phyloP scores from a whole-genome alignment of 2,113 vertebrate genomes.

The Brachypteracias leptosomus region DNA sequence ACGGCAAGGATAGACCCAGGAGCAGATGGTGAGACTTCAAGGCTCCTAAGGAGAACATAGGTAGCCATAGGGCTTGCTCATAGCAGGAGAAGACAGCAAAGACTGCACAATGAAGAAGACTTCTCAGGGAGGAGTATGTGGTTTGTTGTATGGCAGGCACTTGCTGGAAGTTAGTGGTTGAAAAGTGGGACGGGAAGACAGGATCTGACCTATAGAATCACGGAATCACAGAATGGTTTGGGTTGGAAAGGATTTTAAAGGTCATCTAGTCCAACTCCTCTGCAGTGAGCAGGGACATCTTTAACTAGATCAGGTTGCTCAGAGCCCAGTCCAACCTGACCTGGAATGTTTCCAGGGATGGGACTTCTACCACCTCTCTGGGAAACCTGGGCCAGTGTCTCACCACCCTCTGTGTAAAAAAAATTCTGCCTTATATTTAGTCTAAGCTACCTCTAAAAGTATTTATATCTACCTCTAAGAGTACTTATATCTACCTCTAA shows the following conservation, averaged over 20 bases:
- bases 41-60: not conserved
- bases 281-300: no score
- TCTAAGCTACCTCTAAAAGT: no score
- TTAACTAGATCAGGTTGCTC: no score
- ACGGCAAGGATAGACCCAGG: not conserved
- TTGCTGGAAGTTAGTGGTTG: not conserved
- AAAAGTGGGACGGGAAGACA: not conserved
- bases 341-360: no score
- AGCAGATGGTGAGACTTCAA: not conserved
- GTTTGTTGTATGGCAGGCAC: not conserved
- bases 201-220: not conserved
- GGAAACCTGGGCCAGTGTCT: no score
- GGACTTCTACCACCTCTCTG: no score
- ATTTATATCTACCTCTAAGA: no score
- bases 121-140: not conserved
- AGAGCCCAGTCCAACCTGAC: no score
- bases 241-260: not conserved
- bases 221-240: not conserved
- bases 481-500: not conserved
- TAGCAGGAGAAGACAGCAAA: not conserved
- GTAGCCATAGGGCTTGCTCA: not conserved
- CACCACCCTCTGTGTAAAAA: no score
- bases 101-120: not conserved
- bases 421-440: no score
- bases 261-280: no score